Evolutionary conservation across 2,888 invertebrate genomes (phyloP).

Genomic region (Plemyria rubiginata): DNA sequence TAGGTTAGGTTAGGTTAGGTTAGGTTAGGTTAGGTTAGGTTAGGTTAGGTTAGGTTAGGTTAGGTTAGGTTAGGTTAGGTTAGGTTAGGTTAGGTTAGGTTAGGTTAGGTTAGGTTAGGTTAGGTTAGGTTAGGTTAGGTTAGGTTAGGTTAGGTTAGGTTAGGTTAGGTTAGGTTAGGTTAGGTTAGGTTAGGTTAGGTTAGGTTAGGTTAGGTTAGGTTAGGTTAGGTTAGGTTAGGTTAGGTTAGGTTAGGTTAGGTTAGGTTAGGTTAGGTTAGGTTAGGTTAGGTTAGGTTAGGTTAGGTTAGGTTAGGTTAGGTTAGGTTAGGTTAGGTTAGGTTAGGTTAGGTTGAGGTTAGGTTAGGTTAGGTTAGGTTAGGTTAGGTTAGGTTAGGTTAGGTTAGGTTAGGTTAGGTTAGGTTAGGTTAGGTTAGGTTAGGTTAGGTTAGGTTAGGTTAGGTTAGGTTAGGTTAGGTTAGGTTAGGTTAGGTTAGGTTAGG

Average conservation of each 20-base stretch:
- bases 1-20: constrained; percentile 33
- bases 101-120: constrained; percentile 25
- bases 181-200: constrained; percentile 12
- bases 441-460: constrained; percentile 13
- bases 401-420: constrained; percentile 15
- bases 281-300: constrained; percentile 38
- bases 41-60: constrained; percentile 21
- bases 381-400: constrained; percentile 10
- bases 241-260: constrained; percentile 31
- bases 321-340: constrained; percentile 38
- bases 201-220: constrained; percentile 33
- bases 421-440: constrained; percentile 17
- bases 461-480: constrained; percentile 15
- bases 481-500: constrained; percentile 19
- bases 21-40: constrained; percentile 32
- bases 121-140: constrained; percentile 40
- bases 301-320: constrained; percentile 19
- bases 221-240: constrained; percentile 30
- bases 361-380: constrained; percentile 14
- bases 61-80: constrained; percentile 10
- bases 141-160: constrained; percentile 38
- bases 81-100: constrained; percentile 8
- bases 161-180: constrained; percentile 33
- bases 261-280: constrained; percentile 37
- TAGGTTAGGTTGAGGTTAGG: constrained; percentile 23